Conservation (phyloP, 2,888 invertebrate species). For the Acrobasis consociella region DNA sequence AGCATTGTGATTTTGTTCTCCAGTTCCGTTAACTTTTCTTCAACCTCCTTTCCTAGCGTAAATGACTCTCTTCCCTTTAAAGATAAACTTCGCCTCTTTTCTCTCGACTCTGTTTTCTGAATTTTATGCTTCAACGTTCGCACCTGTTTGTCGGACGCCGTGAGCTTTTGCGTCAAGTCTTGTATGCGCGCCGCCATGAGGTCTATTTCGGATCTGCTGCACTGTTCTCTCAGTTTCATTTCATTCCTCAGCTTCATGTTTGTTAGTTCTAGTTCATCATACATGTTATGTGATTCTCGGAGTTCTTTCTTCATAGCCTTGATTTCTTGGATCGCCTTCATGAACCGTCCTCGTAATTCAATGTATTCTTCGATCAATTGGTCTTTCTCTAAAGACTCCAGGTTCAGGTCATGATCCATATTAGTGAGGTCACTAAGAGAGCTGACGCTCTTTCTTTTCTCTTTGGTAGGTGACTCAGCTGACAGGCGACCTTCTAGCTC, state of each 20-base stretch:
- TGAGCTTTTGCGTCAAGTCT: constrained; percentile 91
- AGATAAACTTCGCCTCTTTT: constrained; percentile 91
- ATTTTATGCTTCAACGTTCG: constrained; percentile 90
- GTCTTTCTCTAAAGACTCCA: constrained; percentile 88
- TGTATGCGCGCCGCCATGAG: constrained; percentile 92
- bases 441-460: constrained; percentile 87
- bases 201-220: constrained; percentile 87
- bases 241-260: constrained; percentile 89
- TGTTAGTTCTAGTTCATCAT: constrained; percentile 91
- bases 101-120: constrained; percentile 88
- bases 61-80: constrained; percentile 92
- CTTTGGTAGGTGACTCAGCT: constrained; percentile 78
- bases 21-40: constrained; percentile 91
- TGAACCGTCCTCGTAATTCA: constrained; percentile 89
- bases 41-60: constrained; percentile 91
- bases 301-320: constrained; percentile 91
- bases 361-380: constrained; percentile 91
- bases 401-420: constrained; percentile 88
- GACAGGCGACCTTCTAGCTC: constrained; percentile 86
- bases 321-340: constrained; percentile 92
- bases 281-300: constrained; percentile 89
- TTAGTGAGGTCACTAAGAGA: constrained; percentile 92
- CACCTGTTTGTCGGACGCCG: constrained; percentile 91
- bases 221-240: constrained; percentile 84
- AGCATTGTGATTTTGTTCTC: constrained; percentile 89